Evolutionary conservation across 2,113 vertebrate genomes (phyloP), one percentile per base, ranked within the genome.

Genomic region (Garra rufa): DNA sequence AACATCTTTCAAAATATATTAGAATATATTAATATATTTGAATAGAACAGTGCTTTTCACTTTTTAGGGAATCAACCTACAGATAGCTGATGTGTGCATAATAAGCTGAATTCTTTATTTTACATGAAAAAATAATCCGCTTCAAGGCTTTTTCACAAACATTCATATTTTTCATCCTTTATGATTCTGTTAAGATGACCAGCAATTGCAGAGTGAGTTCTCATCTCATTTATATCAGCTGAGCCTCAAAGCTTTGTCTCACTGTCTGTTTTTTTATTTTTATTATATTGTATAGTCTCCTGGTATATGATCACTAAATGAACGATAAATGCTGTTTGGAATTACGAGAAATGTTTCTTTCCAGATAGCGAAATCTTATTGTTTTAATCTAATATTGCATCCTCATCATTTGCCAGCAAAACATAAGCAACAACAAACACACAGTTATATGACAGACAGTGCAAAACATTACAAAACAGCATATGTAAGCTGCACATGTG

Each of bases 281-380:
- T 4, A 43, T 13, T 15, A 11, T 48, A 74, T 50, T 48, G 2
- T 50, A 30, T 50, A 50, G 46, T 28, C 8, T 75, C 44, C 26
- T 30, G 13, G 71, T 50, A 74, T 50, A 48, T 28, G 14, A 48
- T 74, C 48, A 50, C 26, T 26, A 17, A 48, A 28, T 75, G 8
- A 30, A 50, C 50, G 24, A 75, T 75, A 75, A 48, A 74, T 74
- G 44, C 48, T 74, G 21, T 48, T 48, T 46, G 21, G 11, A 24
- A 48, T 74, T 74, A 48, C 24, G n/a, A 70, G 67, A 70, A 71
- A 75, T 50, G 71, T 46, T 50, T 75, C 44, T 75, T 19, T 19
- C n/a, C 71, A 75, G 71, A 71, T 44, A 24, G 11, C 69, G 44
- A 44, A 75, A 50, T 75, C 24, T 0, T 30, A 50, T 28, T 75